These are phyloP conservation scores for Agelaius phoeniceus DNA, from an alignment of 2,113 vertebrate species.

Conservation along the genomic window DNA sequence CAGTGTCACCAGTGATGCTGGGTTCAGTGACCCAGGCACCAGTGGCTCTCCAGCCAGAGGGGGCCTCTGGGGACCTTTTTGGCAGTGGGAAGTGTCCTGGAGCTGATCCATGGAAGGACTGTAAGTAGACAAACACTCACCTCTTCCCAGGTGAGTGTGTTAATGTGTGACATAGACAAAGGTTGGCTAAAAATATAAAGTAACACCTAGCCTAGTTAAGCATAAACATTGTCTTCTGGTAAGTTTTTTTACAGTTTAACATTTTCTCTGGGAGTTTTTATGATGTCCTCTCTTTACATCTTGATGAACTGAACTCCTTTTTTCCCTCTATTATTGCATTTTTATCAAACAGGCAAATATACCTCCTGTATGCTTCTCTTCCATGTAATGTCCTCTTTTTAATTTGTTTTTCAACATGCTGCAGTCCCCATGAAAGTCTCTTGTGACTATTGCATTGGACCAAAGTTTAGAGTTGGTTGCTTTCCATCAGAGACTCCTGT, in stretches of 20 bases:
- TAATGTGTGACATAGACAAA: not conserved
- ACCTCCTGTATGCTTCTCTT: not conserved
- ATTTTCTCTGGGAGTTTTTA: not conserved
- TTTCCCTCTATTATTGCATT: not conserved
- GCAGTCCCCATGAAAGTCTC: not conserved
- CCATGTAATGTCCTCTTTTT: not conserved
- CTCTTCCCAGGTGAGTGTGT: not conserved
- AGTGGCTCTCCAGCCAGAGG: not conserved
- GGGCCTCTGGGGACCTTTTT: not conserved
- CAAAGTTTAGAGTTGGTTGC: not conserved
- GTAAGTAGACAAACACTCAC: not conserved
- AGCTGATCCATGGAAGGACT: not conserved
- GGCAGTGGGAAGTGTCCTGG: not conserved
- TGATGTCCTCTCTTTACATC: not conserved
- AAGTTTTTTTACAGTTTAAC: not conserved
- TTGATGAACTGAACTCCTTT: not conserved
- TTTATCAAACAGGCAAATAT: not conserved
- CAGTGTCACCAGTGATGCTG: not conserved
- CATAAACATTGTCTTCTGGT: not conserved
- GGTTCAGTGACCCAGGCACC: fast-evolving
- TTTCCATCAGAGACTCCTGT: not conserved
- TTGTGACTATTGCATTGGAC: not conserved
- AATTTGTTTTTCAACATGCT: not conserved
- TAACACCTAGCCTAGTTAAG: not conserved
- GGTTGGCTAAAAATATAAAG: not conserved